A percentile compares a stretch with the other conserved stretches of the same genome.
These are phyloP conservation scores for Colinus virginianus DNA, from an alignment of 2,113 vertebrate species.

Conservation along the genomic window DNA sequence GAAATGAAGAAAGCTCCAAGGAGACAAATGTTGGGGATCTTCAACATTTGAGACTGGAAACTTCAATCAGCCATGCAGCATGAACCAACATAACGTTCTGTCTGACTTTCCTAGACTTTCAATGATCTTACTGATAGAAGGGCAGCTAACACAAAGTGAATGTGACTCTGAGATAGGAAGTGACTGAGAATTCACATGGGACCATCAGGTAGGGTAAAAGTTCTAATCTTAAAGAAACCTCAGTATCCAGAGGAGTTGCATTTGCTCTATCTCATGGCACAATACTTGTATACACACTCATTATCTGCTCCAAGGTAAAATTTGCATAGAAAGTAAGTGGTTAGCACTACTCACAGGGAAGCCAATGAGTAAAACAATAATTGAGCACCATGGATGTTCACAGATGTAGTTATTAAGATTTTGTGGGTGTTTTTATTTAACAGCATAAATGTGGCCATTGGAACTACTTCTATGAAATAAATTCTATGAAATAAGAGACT, in stretches of 20 bases:
- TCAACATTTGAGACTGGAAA: not conserved
- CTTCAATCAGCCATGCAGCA: not conserved
- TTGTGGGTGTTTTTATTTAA: not conserved
- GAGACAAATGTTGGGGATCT: accelerated
- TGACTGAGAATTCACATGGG: not conserved
- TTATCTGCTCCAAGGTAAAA: not conserved
- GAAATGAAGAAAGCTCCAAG: not conserved
- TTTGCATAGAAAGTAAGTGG: not conserved
- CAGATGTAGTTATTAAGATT: not conserved
- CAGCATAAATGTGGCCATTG: not conserved
- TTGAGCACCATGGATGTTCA: not conserved
- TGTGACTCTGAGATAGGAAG: not conserved
- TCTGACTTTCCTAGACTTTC: not conserved
- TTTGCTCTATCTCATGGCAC: not conserved
- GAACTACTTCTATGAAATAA: not conserved
- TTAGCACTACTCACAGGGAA: not conserved
- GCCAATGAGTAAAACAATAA: not conserved
- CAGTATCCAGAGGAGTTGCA: not conserved
- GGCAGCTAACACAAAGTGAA: not conserved
- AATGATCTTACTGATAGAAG: not conserved
- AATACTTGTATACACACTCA: not conserved
- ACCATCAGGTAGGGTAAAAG: not conserved
- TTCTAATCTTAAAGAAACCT: not conserved
- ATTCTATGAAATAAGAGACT: not conserved
- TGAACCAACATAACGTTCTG: not conserved